These are phyloP conservation scores for Gymnocypris eckloni DNA, from an alignment of 2,797 vertebrate genomes.

Conservation along the genomic window DNA sequence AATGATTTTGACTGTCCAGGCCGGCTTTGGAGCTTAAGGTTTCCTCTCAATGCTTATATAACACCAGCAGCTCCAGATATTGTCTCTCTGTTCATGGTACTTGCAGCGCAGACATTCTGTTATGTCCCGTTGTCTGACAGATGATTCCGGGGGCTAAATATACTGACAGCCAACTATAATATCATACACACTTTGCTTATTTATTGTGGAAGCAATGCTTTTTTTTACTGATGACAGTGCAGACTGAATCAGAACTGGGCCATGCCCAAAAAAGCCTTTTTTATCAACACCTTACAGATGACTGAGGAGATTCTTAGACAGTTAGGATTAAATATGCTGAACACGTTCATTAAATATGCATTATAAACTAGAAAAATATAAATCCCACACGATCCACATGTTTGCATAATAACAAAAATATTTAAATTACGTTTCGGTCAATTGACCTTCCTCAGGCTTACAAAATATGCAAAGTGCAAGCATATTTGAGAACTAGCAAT, in stretches of 20 bases:
- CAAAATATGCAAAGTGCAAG: neutral
- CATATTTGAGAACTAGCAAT: neutral
- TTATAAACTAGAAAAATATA: neutral
- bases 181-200: neutral
- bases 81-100: neutral
- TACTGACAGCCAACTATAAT: neutral
- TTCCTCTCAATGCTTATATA: neutral
- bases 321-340: neutral
- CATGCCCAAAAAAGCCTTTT: neutral
- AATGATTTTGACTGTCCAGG: neutral
- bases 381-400: neutral
- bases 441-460: neutral
- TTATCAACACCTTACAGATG: neutral
- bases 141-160: neutral
- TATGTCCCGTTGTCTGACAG: neutral
- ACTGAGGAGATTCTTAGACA: neutral
- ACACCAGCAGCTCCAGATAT: slow-evolving; percentile 3
- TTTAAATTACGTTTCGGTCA: neutral
- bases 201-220: neutral
- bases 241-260: neutral
- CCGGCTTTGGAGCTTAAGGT: neutral
- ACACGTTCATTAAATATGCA: neutral
- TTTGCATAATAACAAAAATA: neutral
- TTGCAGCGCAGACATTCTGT: neutral
- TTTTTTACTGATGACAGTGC: neutral